A percentile compares a stretch with the other conserved stretches of the same genome.
Evolutionary conservation across 30 jellyfish, hydroid and myxozoan genomes (phyloP).

Genomic region (Catostylus mosaicus): DNA sequence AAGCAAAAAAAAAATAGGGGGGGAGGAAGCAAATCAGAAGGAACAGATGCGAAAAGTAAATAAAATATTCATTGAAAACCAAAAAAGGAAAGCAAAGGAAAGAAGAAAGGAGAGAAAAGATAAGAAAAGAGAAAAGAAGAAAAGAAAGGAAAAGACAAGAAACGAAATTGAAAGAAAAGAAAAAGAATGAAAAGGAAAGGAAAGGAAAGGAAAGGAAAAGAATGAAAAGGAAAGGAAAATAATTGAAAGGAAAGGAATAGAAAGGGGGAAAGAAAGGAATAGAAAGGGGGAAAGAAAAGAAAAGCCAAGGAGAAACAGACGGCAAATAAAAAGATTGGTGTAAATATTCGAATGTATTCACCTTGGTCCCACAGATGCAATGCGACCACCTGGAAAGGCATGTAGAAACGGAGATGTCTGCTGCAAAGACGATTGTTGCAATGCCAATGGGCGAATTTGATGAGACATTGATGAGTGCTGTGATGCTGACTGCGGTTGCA

Average conservation of each 20-base stretch:
- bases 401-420: slow-evolving; percentile 47
- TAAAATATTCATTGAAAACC: too few species aligned
- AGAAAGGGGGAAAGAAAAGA: neutral
- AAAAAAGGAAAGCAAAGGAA: too few species aligned
- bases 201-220: too few species aligned
- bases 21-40: too few species aligned
- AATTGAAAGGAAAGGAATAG: neutral
- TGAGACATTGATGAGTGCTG: slow-evolving; percentile 49
- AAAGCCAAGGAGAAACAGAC: neutral
- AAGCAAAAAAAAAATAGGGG: too few species aligned
- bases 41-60: too few species aligned
- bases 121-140: too few species aligned
- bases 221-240: too few species aligned
- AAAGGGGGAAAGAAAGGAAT: neutral
- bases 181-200: too few species aligned
- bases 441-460: slow-evolving; percentile 44
- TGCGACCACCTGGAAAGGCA: slow-evolving; percentile 61
- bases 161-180: too few species aligned
- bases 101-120: too few species aligned
- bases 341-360: neutral
- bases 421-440: slow-evolving; percentile 49
- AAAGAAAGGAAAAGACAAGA: too few species aligned
- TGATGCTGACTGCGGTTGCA: slow-evolving; percentile 60
- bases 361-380: slow-evolving; percentile 97
- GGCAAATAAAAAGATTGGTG: neutral